These are phyloP conservation scores for Cydia amplana DNA, from an alignment of 1,140 invertebrate species.

Conservation along the genomic window DNA sequence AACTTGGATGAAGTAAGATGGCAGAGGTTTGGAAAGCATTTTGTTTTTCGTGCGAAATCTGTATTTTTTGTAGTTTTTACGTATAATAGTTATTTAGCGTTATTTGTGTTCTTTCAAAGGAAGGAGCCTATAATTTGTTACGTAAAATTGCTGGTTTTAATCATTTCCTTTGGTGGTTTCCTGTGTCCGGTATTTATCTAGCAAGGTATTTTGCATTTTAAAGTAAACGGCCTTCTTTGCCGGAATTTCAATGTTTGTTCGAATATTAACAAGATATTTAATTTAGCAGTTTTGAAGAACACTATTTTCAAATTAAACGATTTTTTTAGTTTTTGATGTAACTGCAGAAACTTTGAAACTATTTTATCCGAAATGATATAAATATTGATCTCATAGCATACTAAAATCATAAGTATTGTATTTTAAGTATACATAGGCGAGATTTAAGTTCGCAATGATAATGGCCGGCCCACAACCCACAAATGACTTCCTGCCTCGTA, in stretches of 20 bases:
- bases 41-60: too few relatives aligned
- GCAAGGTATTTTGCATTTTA: conserved; percentile 1
- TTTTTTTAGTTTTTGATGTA: too few relatives aligned
- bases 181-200: conserved; percentile 22
- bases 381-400: too few relatives aligned
- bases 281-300: not conserved
- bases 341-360: too few relatives aligned
- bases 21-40: too few relatives aligned
- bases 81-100: not conserved
- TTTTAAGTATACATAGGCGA: too few relatives aligned
- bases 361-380: too few relatives aligned
- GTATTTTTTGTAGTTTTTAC: too few relatives aligned
- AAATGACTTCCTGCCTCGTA: not conserved
- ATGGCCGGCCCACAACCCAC: not conserved
- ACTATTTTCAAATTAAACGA: too few relatives aligned
- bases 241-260: not conserved
- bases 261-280: not conserved
- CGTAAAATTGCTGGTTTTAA: conserved; percentile 14
- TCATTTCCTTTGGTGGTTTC: conserved; percentile 26
- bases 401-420: too few relatives aligned
- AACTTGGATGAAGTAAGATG: too few relatives aligned
- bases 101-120: not conserved
- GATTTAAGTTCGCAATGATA: too few relatives aligned
- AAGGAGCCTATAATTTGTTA: conserved; percentile 13
- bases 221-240: not conserved